These are phyloP conservation scores for Andrena bucephala DNA, from an alignment of 2,888 invertebrate genomes.

Conservation along the genomic window DNA sequence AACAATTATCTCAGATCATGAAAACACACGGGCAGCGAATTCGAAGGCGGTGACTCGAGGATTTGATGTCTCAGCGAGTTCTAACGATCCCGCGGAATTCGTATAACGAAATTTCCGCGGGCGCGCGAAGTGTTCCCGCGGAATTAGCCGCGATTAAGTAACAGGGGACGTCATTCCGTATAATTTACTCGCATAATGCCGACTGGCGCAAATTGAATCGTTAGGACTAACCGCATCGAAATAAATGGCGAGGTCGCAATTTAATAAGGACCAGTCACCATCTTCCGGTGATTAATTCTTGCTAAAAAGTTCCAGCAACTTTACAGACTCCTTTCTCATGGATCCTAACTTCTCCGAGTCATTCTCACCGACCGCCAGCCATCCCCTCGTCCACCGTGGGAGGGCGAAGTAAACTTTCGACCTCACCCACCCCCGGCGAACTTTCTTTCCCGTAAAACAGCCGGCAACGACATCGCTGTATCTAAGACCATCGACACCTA, in stretches of 20 bases:
- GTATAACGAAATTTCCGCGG: constrained; percentile 31
- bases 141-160: constrained; percentile 51
- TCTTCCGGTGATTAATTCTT: constrained; percentile 83
- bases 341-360: constrained; percentile 81
- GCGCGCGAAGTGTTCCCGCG: constrained; percentile 38
- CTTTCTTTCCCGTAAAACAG: constrained; percentile 79
- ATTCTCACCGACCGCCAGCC: constrained; percentile 77
- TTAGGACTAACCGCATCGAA: constrained; percentile 76
- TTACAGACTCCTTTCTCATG: constrained; percentile 80
- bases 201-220: constrained; percentile 72
- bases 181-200: constrained; percentile 74
- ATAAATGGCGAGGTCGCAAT: constrained; percentile 82
- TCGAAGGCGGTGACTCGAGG: background rate
- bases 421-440: constrained; percentile 68
- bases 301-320: constrained; percentile 83
- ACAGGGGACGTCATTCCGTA: constrained; percentile 62
- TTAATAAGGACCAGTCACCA: constrained; percentile 83
- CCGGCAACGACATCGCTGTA: constrained; percentile 69
- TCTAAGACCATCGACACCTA: constrained; percentile 76
- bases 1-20: too few relatives aligned
- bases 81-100: constrained; percentile 36
- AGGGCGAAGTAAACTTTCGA: constrained; percentile 78
- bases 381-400: constrained; percentile 56
- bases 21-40: too few relatives aligned
- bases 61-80: constrained; percentile 23